Conservation (phyloP, 2,888 invertebrate species). For the Dryomyza anilis region DNA sequence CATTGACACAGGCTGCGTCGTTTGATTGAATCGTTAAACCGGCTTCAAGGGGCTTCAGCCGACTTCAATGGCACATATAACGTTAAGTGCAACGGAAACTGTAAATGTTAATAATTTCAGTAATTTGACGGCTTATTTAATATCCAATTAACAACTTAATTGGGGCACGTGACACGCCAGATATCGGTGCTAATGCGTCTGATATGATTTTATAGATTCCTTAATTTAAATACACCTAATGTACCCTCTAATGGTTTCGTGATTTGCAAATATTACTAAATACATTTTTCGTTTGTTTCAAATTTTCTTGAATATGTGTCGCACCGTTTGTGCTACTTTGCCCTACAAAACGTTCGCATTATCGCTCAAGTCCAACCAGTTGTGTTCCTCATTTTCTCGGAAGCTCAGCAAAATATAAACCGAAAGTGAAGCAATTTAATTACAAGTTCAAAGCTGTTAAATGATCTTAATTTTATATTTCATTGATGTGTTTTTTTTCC, state of each 20-base stretch:
- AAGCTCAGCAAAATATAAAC: no score
- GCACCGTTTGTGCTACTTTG: no score
- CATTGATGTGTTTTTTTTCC: no score
- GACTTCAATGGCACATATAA: neutral
- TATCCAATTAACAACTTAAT: constrained; percentile 17
- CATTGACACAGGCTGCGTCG: neutral
- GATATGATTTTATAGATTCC: neutral
- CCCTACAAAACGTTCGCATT: no score
- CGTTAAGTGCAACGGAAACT: constrained; percentile 3
- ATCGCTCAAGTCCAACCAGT: no score
- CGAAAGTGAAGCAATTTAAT: constrained; percentile 1
- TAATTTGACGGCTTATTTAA: constrained; percentile 4
- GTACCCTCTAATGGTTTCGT: no score
- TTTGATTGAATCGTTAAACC: neutral
- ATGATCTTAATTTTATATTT: neutral
- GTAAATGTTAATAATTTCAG: neutral
- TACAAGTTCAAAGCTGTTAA: constrained; percentile 17
- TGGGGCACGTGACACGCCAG: constrained; percentile 10
- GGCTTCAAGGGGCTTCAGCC: no score
- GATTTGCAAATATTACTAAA: no score
- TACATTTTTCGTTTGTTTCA: no score
- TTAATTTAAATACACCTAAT: no score
- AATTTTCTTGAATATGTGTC: no score
- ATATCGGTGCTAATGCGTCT: neutral
- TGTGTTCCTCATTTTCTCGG: no score